These are phyloP conservation scores for Nothura maculosa DNA, from an alignment of 2,797 vertebrate species.

Conservation along the genomic window DNA sequence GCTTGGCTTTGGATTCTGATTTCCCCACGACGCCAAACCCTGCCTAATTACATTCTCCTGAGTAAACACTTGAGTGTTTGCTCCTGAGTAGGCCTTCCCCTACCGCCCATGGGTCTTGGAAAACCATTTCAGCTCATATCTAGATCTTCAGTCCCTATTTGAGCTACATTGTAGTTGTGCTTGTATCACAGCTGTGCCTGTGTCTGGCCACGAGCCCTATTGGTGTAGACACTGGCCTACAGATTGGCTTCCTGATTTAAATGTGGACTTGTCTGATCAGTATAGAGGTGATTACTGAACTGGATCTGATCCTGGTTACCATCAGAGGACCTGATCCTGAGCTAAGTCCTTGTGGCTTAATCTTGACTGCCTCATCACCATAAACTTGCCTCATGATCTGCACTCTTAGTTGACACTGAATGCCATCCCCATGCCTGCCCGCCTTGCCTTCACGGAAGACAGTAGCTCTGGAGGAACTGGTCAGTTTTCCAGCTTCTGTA, in stretches of 20 bases:
- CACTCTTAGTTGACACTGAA: not conserved
- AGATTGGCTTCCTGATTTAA: not conserved
- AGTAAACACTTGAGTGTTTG: too few species aligned
- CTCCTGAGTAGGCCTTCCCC: too few species aligned
- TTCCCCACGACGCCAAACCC: too few species aligned
- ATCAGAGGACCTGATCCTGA: not conserved
- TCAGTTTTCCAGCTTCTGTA: not conserved
- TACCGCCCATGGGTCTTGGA: too few species aligned
- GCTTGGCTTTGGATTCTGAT: too few species aligned
- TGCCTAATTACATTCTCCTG: too few species aligned
- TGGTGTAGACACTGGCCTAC: not conserved
- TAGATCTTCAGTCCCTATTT: not conserved
- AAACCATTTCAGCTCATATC: not conserved
- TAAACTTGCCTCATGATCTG: not conserved
- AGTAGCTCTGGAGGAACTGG: not conserved
- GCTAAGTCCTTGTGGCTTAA: not conserved
- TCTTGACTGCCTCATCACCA: not conserved
- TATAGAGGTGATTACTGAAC: not conserved
- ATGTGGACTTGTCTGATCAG: not conserved
- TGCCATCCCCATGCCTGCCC: not conserved
- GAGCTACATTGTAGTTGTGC: not conserved
- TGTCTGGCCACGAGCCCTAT: not conserved
- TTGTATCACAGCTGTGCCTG: not conserved
- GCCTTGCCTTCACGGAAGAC: not conserved
- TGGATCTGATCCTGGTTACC: not conserved